These are phyloP conservation scores for Agriopis leucophaearia DNA, from an alignment of 2,888 invertebrate species.

Conservation along the genomic window DNA sequence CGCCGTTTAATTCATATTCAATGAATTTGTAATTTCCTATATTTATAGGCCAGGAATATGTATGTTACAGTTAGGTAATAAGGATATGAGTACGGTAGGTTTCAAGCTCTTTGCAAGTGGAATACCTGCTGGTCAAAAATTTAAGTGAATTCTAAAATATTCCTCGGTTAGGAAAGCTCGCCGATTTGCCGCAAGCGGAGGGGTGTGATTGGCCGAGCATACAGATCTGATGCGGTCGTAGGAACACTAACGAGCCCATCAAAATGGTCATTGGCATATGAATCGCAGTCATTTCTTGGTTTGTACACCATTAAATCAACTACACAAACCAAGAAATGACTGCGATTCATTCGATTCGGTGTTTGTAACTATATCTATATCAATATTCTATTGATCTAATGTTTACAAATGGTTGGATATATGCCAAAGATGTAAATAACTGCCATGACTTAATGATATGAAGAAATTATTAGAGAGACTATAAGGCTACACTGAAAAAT, in stretches of 20 bases:
- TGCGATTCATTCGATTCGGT: constrained; percentile 53
- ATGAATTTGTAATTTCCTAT: constrained; percentile 27
- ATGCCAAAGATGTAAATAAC: constrained; percentile 1
- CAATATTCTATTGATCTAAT: constrained; percentile 17
- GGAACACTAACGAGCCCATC: constrained; percentile 57
- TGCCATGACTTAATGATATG: neutral
- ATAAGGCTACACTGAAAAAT: too few species aligned
- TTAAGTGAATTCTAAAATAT: constrained; percentile 41
- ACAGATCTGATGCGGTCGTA: constrained; percentile 58
- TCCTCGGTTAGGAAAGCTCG: constrained; percentile 44
- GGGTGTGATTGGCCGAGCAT: constrained; percentile 54
- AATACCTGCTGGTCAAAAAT: constrained; percentile 48
- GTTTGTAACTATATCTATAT: neutral
- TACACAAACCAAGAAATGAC: constrained; percentile 42
- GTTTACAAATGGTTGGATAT: constrained; percentile 8
- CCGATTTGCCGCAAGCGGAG: constrained; percentile 13
- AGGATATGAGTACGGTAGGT: constrained; percentile 16
- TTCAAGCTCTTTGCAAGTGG: constrained; percentile 6
- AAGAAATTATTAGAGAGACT: neutral
- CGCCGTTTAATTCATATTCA: constrained; percentile 27
- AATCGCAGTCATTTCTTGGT: constrained; percentile 47
- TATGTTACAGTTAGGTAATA: constrained; percentile 32
- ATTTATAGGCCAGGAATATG: constrained; percentile 10
- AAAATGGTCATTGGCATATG: constrained; percentile 58
- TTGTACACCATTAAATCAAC: constrained; percentile 34